Base-by-base conservation (phyloP, 2,797 vertebrate species). In the Eleutherodactylus coqui region DNA sequence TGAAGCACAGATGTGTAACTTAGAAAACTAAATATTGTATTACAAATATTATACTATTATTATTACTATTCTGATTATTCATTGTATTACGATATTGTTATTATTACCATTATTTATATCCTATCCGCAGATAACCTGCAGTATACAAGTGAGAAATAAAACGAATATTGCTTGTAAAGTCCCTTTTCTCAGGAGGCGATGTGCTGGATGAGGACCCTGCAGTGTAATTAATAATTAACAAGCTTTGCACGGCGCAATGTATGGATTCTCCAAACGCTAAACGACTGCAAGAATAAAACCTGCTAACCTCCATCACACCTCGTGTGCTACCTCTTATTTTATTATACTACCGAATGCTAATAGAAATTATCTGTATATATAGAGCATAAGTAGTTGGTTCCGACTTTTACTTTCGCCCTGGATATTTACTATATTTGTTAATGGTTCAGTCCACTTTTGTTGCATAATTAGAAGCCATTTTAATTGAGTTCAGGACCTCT, bases 401-500 rank as follows among this genome's bases (percentile, higher is more conserved):
- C 11, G 3, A 67, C 62, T 67, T 34, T 41, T n/a, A 2, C 67
- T 41, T 41, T 41, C 41, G 16, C n/a, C 69, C 41, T 45, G 38
- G 70, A 43, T 73, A 73, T 14, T 43, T 73, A 13, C 70, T 73
- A 7, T 41, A 93, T 90, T 93, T 93, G 92, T 90, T 90, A 89
- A 89, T 85, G 93, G 90, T 90, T 90, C 77, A 88, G 88, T 88
- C 88, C 91, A 90, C 93, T 89, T 45, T 83, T 89, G 79, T 93
- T 92, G 92, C 91, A 92, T 96, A 96, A 97, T 97, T 96, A 97
- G 96, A 96, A 96, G 93, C 93, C 94, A 96, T 96, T 45, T 73
- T 97, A 97, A 97, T 97, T 96, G 96, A 94, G 95, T 96, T 96
- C 95, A 95, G 92, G 96, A 96, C 96, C 96, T 95, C 36, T 94